These are phyloP conservation scores for Catalaphyllia jardinei DNA, from an alignment of 64 coral and sea anemone species.

Conservation along the genomic window DNA sequence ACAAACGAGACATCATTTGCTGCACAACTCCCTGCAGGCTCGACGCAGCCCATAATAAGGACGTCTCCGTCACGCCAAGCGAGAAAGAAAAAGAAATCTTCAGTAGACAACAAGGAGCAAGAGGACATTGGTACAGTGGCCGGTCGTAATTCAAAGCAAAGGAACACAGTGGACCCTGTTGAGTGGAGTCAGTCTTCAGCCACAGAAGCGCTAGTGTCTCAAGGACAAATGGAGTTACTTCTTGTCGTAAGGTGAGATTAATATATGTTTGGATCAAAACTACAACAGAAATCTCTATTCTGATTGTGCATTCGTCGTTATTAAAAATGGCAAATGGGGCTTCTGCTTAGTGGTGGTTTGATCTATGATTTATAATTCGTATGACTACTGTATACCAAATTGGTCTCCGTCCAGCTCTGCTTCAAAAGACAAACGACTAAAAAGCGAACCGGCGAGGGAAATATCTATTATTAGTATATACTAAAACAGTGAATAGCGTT, in stretches of 20 bases:
- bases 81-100: constrained; percentile 21
- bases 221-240: constrained; percentile 30
- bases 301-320: no score
- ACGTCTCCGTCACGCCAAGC: constrained; percentile 16
- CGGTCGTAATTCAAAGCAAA: neutral
- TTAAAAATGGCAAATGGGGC: no score
- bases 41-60: neutral
- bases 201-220: neutral
- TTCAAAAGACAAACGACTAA: no score
- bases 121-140: neutral
- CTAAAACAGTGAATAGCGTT: no score
- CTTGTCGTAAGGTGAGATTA: constrained; percentile 13
- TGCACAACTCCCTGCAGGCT: neutral
- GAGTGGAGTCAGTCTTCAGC: constrained; percentile 7
- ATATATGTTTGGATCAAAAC: neutral
- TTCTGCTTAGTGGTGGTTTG: no score
- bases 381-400: no score
- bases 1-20: neutral
- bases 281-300: no score
- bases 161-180: neutral
- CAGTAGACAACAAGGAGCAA: neutral
- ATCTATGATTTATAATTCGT: no score
- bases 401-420: no score
- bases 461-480: no score
- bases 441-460: no score